Evolutionary conservation across 1,140 invertebrate species (phyloP), one percentile per base, ranked within the genome.

Genomic region (Eubasilissa regina): DNA sequence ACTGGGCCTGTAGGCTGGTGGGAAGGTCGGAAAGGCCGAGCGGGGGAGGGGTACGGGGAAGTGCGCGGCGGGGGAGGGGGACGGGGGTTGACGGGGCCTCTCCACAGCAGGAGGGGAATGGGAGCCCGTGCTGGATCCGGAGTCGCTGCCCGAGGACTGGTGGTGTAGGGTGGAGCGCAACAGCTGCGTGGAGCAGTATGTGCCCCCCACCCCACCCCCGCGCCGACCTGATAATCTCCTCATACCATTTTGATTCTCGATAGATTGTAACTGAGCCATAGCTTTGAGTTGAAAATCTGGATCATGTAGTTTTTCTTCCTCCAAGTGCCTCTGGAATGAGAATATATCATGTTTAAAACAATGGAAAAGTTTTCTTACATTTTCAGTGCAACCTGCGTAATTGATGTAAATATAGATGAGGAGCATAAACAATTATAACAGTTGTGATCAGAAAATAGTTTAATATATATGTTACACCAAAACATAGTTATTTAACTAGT

Each of bases 81-180:
- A 83, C 56, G 78, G 64, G 56, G 83, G 88, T 72, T 86, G 89
- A 87, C 84, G 88, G 84, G 82, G 90, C 85, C 84, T 83, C 86
- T 83, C 83, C 72, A 88, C 84, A 80, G 92, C 91, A 48, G 92
- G 92, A 3, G 92, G 91, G 0, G 91, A 89, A 3, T 90, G 90
- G 44, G 90, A 90, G 64, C 89, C 87, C 80, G 90, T 91, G 64
- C 90, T 88, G 56, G 88, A 90, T 82, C 90, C 91, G 15, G 91
- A 91, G 0, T 91, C 91, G 83, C 90, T 90, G 80, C 90, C 91
- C 43, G 92, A 93, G 45, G 92, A 92, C 11, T 77, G 80, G 8
- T 80, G 74, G 9, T 55, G 66, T n/a, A 75, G 56, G 9, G 15
- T 13, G n/a, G 64, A 74, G 19, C 78, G 70, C 13, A 58, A 17